Percentiles rank a stretch among this genome's conserved stretches.
Conservation (phyloP, 2,888 invertebrate species). For the Drosophila formosana region DNA sequence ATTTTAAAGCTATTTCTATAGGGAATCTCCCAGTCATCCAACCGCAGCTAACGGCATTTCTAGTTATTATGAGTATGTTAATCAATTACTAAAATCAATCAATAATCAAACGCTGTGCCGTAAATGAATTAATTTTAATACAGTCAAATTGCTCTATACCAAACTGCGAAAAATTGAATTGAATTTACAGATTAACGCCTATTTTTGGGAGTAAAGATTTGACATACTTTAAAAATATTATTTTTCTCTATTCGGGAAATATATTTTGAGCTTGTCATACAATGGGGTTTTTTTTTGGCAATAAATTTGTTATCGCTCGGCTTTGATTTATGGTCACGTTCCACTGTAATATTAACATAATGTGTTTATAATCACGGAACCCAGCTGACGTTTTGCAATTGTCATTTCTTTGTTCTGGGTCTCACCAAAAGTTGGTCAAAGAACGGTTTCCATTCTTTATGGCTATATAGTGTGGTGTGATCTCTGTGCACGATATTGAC, state of each 20-base stretch:
- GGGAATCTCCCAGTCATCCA: background rate
- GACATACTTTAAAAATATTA: too few species aligned
- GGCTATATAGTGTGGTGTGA: constrained; percentile 38
- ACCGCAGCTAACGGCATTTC: background rate
- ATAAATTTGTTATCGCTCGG: background rate
- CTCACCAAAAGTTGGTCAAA: constrained; percentile 45
- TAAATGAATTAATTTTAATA: background rate
- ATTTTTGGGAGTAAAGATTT: too few species aligned
- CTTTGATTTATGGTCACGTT: background rate
- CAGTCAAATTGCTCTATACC: background rate
- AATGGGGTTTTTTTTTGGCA: too few species aligned
- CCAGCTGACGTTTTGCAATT: constrained; percentile 28
- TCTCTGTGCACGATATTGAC: constrained; percentile 48
- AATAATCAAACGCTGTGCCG: constrained; percentile 2
- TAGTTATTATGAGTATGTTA: constrained; percentile 15
- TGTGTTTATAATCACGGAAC: background rate
- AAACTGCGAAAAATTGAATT: background rate
- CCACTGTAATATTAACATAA: constrained; percentile 1
- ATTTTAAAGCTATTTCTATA: too few species aligned
- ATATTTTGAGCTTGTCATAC: too few species aligned
- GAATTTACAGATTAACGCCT: too few species aligned
- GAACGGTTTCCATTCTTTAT: constrained; percentile 48
- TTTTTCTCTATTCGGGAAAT: too few species aligned
- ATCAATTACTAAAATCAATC: constrained; percentile 27
- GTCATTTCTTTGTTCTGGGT: constrained; percentile 33